Evolutionary conservation across 2,113 vertebrate species (phyloP).

Genomic region (Thryonomys swinderianus): DNA sequence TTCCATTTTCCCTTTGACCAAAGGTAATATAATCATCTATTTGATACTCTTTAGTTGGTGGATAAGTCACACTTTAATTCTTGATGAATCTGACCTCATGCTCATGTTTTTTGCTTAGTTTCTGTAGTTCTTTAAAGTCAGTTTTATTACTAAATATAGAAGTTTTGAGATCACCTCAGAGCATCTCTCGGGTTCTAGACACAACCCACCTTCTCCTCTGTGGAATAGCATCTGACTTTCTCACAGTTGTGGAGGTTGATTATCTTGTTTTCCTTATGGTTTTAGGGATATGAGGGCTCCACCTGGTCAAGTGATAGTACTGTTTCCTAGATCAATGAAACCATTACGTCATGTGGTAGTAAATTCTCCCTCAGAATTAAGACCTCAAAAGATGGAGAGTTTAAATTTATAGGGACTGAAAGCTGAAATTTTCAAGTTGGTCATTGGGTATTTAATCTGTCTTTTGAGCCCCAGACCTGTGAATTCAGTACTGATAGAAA

Average conservation of each 20-base stretch:
- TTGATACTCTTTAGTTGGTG: neutral
- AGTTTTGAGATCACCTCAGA: neutral
- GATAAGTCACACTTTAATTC: neutral
- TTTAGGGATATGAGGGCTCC: neutral
- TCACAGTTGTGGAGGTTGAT: neutral
- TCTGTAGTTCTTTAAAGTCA: neutral
- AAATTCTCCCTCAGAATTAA: neutral
- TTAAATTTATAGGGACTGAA: neutral
- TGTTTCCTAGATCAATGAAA: neutral
- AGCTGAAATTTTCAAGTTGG: neutral
- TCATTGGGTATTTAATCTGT: neutral
- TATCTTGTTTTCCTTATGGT: neutral
- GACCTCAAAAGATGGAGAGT: neutral
- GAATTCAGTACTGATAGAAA: neutral
- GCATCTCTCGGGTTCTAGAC: neutral
- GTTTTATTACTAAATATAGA: neutral
- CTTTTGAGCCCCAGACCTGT: neutral
- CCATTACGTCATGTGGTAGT: neutral
- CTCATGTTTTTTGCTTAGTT: neutral
- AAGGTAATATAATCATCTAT: neutral
- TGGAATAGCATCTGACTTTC: neutral
- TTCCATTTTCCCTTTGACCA: neutral
- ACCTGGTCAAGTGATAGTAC: neutral
- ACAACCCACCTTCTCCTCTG: neutral
- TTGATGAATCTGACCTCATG: neutral